Evolutionary conservation across 2,113 vertebrate genomes (phyloP).

Genomic region (Orcinus orca): DNA sequence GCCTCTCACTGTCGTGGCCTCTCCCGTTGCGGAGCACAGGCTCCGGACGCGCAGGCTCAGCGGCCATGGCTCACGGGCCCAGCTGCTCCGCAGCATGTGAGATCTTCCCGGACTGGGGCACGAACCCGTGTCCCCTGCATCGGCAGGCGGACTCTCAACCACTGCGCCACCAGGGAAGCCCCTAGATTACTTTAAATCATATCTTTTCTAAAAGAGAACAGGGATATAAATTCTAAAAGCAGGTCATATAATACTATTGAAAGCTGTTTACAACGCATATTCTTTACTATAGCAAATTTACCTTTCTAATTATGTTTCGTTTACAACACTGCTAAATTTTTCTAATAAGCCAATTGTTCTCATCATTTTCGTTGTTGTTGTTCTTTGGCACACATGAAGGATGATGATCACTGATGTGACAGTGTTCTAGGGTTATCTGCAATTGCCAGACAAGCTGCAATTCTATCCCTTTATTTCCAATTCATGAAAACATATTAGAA

Average conservation of each 20-base stretch:
- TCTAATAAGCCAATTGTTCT: conserved; percentile 13
- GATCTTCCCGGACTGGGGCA: too few relatives aligned
- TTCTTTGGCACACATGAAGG: background rate
- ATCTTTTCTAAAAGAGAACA: background rate
- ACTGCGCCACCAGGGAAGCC: too few relatives aligned
- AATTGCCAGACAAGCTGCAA: background rate
- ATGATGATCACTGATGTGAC: background rate
- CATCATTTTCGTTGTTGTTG: background rate
- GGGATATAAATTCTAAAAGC: background rate
- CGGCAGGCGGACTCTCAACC: too few relatives aligned
- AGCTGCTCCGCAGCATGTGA: too few relatives aligned
- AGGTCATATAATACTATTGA: background rate
- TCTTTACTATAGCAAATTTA: conserved; percentile 7
- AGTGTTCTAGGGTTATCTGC: background rate
- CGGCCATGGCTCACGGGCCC: too few relatives aligned
- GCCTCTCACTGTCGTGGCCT: too few relatives aligned
- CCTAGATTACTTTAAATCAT: background rate
- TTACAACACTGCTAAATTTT: conserved; percentile 23
- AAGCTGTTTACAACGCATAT: background rate
- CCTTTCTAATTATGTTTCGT: conserved; percentile 39
- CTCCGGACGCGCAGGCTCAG: too few relatives aligned
- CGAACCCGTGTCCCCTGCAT: too few relatives aligned
- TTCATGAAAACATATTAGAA: conserved; percentile 1
- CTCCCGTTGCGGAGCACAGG: too few relatives aligned
- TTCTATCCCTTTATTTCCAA: background rate